phyloP scores from a whole-genome alignment of 2,113 vertebrate species.

The Sphyrna mokarran region DNA sequence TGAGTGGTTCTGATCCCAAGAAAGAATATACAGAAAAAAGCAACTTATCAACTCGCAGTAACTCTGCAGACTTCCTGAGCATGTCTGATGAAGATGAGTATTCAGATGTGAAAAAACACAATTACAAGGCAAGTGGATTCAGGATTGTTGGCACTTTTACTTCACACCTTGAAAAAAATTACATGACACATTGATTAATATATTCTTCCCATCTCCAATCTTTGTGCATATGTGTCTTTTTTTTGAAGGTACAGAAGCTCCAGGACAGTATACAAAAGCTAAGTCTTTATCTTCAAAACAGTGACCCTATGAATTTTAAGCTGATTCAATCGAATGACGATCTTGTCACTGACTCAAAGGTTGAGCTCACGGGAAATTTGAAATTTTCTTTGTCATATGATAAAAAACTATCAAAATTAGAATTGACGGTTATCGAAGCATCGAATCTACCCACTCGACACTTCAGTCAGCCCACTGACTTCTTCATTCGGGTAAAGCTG shows the following conservation, averaged over 20 bases:
- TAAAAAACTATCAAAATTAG: conserved; percentile 47
- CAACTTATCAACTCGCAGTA: not conserved
- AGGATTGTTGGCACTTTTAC: not conserved
- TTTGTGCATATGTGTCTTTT: not conserved
- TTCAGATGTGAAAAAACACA: conserved; percentile 29
- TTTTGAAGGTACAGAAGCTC: conserved; percentile 45
- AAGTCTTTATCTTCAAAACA: conserved; percentile 44
- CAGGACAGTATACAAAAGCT: conserved; percentile 41
- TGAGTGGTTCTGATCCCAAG: not conserved
- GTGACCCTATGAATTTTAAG: conserved; percentile 34
- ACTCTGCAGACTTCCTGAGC: not conserved
- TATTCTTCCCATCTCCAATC: not conserved
- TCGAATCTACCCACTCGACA: conserved; percentile 44
- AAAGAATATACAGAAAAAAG: conserved; percentile 6
- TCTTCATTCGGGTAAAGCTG: conserved; percentile 49
- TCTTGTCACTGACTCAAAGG: conserved; percentile 15
- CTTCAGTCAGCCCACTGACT: conserved; percentile 42
- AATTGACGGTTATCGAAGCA: conserved; percentile 54
- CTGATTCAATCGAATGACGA: conserved; percentile 35
- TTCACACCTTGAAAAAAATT: not conserved
- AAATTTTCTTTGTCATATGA: conserved; percentile 56
- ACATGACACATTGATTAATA: not conserved
- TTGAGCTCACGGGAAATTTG: conserved; percentile 45
- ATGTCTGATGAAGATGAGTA: conserved; percentile 39
- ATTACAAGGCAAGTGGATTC: conserved; percentile 38